Base-by-base conservation (phyloP, 2,113 vertebrate species). In the Callipepla californica region DNA sequence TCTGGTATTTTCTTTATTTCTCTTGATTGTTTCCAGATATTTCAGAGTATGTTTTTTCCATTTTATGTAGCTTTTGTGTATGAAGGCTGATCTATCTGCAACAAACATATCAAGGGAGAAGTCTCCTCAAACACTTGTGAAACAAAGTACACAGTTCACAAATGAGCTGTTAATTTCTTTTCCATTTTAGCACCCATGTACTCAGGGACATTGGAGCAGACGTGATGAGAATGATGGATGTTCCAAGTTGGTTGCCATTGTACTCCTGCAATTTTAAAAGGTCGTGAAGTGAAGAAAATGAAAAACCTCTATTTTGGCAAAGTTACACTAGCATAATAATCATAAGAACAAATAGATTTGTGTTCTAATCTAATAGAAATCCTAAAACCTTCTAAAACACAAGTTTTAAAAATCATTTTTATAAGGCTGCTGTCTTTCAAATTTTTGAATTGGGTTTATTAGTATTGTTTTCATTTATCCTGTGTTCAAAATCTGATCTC, bases 131-230 rank as follows among this genome's bases (percentile, higher is more conserved):
- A 67, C 51, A 73, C 53, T 89, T 17, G 12, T 55, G 63, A 74
- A 85, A 65, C 20, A 94, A 95, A 90, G 36, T 17, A 87, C 34
- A 65, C 40, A 77, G 92, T 83, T 73, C 87, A 83, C 44, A 94
- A 92, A 83, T 68, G 32, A 97, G 59, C 74, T 75, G 87, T 86
- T 95, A 95, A 89, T 96, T 97, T 96, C 66, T 96, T 96, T 96
- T 85, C 78, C 58, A 93, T 85, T 96, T 96, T 87, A 25, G 81
- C 95, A 94, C 85, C 78, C 81, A 87, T 81, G 63, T 95, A 89
- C 72, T 74, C 62, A 70, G 80, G 80, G 93, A 93, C 12, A 4
- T n/a, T 93, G 81, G 68, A 96, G 19, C 73, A 91, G 72, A 75
- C 96, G 75, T 38, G 20, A 72, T 87, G 96, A 97, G 82, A 80